phyloP scores from a whole-genome alignment of 2,113 vertebrate species.

The Cettia cetti region DNA sequence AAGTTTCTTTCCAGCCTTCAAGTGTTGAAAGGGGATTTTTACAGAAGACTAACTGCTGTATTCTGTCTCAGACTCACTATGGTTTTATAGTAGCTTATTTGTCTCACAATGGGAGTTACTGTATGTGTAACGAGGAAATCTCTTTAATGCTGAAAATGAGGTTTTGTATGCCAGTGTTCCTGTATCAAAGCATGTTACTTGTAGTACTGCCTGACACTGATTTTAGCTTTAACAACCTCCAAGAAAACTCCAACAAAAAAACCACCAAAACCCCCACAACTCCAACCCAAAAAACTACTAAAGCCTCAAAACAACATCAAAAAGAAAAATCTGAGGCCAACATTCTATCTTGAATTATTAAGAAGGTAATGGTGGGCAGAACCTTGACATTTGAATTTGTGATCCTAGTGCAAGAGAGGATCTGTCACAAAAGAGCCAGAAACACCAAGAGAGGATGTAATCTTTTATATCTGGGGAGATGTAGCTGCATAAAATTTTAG shows the following conservation, averaged over 20 bases:
- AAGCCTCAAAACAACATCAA: not conserved
- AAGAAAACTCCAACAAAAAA: not conserved
- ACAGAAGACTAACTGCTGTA: not conserved
- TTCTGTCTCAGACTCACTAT: not conserved
- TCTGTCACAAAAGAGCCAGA: not conserved
- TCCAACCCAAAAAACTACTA: not conserved
- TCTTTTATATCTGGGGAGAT: not conserved
- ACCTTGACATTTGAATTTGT: not conserved
- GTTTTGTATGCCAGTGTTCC: not conserved
- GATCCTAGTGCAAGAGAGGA: not conserved
- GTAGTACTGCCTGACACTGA: not conserved
- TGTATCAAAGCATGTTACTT: slow-evolving; percentile 6
- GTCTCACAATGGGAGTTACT: not conserved
- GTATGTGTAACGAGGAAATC: not conserved
- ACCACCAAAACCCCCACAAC: fast-evolving
- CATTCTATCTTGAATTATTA: not conserved
- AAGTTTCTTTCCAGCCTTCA: slow-evolving; percentile 36
- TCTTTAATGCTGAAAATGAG: slow-evolving; percentile 2
- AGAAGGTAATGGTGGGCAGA: not conserved
- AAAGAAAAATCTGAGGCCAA: not conserved
- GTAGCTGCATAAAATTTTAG: not conserved
- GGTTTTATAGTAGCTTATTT: slow-evolving; percentile 34
- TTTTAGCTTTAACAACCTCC: not conserved
- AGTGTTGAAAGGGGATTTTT: slow-evolving; percentile 17
- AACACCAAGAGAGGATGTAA: not conserved